Conservation (phyloP, 2,113 vertebrate species). For the Hipposideros armiger region DNA sequence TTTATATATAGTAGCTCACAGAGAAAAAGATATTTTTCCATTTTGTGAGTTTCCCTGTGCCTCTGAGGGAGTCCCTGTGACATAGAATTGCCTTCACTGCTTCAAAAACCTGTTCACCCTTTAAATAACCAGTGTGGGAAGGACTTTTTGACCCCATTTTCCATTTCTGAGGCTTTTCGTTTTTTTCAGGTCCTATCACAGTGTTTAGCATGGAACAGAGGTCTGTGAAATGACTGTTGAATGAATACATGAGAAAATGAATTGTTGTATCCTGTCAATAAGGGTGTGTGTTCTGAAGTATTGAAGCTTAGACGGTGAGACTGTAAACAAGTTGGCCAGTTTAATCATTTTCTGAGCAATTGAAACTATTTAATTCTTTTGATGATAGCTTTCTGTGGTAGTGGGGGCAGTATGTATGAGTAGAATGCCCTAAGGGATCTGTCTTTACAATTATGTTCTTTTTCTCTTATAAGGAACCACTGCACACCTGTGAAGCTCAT, state of each 20-base stretch:
- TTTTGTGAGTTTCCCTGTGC: conserved; percentile 22
- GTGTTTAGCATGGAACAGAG: neutral
- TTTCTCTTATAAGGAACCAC: neutral
- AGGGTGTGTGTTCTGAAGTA: neutral
- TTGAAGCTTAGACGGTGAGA: neutral
- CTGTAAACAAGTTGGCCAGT: neutral
- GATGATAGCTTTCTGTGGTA: neutral
- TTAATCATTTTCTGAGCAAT: neutral
- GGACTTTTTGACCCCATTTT: neutral
- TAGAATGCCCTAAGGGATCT: neutral
- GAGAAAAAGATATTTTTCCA: conserved; percentile 21
- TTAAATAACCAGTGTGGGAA: neutral
- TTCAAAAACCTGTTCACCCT: conserved; percentile 36
- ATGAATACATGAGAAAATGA: neutral
- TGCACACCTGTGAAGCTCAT: neutral
- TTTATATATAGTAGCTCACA: conserved; percentile 23
- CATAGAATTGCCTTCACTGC: neutral
- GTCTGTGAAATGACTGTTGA: neutral
- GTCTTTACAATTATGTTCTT: neutral
- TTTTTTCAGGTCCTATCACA: neutral
- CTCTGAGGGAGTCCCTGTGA: conserved; percentile 28
- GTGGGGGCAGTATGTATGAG: neutral
- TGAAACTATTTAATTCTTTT: neutral
- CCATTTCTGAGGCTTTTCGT: neutral
- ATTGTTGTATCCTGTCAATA: neutral